Evolutionary conservation across 2,888 invertebrate genomes (phyloP).

Genomic region (Saturnia pavonia): DNA sequence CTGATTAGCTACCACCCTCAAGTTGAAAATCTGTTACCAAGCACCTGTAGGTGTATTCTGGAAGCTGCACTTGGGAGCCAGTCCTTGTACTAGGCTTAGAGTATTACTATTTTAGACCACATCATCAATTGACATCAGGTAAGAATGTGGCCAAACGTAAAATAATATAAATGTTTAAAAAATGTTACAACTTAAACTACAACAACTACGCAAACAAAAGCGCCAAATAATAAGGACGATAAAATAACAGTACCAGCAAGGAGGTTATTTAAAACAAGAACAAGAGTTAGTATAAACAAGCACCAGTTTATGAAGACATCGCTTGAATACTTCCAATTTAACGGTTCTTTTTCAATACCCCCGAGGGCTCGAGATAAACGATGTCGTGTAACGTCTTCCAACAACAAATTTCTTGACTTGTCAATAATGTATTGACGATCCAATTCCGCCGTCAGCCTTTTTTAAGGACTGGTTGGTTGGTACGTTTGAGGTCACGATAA

Average conservation of each 20-base stretch:
- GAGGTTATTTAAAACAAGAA: neutral
- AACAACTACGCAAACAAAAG: neutral
- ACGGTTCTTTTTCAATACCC: neutral
- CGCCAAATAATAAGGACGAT: neutral
- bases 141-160: too few species aligned
- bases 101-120: too few species aligned
- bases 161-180: too few species aligned
- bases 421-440: slow-evolving; percentile 36
- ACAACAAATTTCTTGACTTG: slow-evolving; percentile 23
- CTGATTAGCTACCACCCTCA: too few species aligned
- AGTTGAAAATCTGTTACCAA: too few species aligned
- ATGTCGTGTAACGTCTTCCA: slow-evolving; percentile 20
- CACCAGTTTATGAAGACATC: neutral
- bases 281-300: neutral
- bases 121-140: too few species aligned
- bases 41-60: too few species aligned
- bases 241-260: neutral
- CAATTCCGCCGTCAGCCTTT: slow-evolving; percentile 32
- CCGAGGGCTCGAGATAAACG: slow-evolving; percentile 11
- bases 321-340: slow-evolving; percentile 1
- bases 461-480: slow-evolving; percentile 15
- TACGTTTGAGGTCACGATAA: slow-evolving; percentile 11
- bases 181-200: too few species aligned
- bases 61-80: too few species aligned
- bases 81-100: too few species aligned